Evolutionary conservation across 2,888 invertebrate genomes (phyloP).

Genomic region (Cataglyphis altisquamis): DNA sequence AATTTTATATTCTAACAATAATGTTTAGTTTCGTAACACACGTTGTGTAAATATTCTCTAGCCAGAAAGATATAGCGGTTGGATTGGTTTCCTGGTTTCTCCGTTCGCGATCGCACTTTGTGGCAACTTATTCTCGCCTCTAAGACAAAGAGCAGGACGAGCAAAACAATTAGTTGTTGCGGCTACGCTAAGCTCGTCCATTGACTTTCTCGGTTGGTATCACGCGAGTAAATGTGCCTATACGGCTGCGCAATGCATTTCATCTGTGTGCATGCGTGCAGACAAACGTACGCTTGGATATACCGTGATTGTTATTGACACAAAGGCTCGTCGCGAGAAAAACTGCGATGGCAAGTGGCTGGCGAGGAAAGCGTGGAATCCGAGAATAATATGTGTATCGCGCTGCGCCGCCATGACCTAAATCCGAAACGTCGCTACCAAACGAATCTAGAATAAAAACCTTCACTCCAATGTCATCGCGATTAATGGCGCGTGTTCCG

Average conservation of each 20-base stretch:
- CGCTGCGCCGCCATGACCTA: constrained; percentile 70
- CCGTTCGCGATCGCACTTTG: constrained; percentile 18
- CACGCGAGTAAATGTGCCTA: constrained; percentile 33
- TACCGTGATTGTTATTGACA: constrained; percentile 46
- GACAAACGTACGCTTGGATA: constrained; percentile 19
- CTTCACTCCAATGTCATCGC: constrained; percentile 72
- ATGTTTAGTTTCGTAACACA: background rate
- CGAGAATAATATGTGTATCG: constrained; percentile 70
- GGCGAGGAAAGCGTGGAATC: constrained; percentile 69
- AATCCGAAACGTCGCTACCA: constrained; percentile 62
- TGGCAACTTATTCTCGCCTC: constrained; percentile 17
- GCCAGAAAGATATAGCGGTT: background rate
- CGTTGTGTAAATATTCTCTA: background rate
- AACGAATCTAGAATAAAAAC: constrained; percentile 60
- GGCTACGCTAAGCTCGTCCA: constrained; percentile 64
- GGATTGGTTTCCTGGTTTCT: constrained; percentile 8
- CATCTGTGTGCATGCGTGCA: constrained; percentile 3
- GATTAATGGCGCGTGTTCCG: constrained; percentile 49
- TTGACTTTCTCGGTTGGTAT: constrained; percentile 62
- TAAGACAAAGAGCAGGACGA: background rate
- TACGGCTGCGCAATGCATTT: constrained; percentile 6
- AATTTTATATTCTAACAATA: background rate
- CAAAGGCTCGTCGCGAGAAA: constrained; percentile 45
- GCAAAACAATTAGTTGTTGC: constrained; percentile 66
- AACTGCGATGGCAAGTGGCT: constrained; percentile 27